These are phyloP conservation scores for Bemisia tabaci DNA, from an alignment of 1,140 invertebrate species.

Conservation along the genomic window DNA sequence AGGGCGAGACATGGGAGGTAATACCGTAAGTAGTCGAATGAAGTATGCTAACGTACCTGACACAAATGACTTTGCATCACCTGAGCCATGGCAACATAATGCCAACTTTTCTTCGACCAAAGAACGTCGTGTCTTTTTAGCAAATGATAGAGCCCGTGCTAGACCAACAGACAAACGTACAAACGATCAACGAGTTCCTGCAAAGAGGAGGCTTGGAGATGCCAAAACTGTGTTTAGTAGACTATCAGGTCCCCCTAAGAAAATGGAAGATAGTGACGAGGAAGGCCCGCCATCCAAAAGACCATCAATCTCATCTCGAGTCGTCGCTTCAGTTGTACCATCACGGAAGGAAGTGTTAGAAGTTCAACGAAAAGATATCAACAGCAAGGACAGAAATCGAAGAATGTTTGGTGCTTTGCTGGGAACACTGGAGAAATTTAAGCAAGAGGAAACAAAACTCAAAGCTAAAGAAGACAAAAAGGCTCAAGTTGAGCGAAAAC, in stretches of 20 bases:
- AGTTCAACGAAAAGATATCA: slow-evolving; percentile 69
- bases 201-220: slow-evolving; percentile 10
- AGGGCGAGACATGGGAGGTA: slow-evolving; percentile 9
- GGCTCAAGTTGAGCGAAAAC: slow-evolving; percentile 80
- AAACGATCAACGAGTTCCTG: slow-evolving; percentile 4
- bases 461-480: slow-evolving; percentile 68
- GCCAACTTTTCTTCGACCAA: slow-evolving; percentile 4
- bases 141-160: slow-evolving; percentile 7
- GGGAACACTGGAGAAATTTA: slow-evolving; percentile 88
- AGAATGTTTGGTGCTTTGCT: slow-evolving; percentile 90
- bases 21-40: slow-evolving; percentile 9
- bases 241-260: neutral
- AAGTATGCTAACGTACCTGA: slow-evolving; percentile 11
- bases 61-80: slow-evolving; percentile 4
- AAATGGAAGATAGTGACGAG: slow-evolving; percentile 8
- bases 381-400: slow-evolving; percentile 69
- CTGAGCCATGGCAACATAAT: slow-evolving; percentile 5
- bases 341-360: slow-evolving; percentile 62
- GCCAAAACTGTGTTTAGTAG: slow-evolving; percentile 4
- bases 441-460: slow-evolving; percentile 80
- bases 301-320: slow-evolving; percentile 19
- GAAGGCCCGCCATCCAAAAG: slow-evolving; percentile 5
- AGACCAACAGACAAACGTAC: slow-evolving; percentile 5
- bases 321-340: slow-evolving; percentile 46
- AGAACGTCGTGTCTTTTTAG: slow-evolving; percentile 5